Base-by-base conservation (phyloP, 2,888 invertebrate genomes). In the Andrena hattorfiana region DNA sequence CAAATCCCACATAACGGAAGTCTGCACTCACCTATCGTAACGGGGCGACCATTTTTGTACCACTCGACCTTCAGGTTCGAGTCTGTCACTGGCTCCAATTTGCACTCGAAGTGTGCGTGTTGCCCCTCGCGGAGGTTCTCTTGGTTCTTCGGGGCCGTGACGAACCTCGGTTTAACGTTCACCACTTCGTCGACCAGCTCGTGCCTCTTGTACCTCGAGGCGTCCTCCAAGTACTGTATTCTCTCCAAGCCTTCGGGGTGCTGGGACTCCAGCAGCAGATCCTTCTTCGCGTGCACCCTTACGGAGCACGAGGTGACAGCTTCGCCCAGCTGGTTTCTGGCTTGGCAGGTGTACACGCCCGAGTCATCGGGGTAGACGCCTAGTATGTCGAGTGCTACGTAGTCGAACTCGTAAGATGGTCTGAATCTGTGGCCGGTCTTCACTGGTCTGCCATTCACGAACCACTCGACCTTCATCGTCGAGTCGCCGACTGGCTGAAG, bases 331-430 rank as follows among this genome's bases (percentile, higher is more conserved):
- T 97, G 97, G 94, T 99, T 99, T 76, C 98, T 97, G 0, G 99
- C 99, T 94, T 97, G 97, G 91, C 99, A 99, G 13, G 98, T 98
- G 94, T 99, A 99, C 0, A 98, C 97, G 23, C 99, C 99, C 6
- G 98, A 98, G 94, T 99, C 99, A 90, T 97, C 97, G n/a, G 99
- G 98, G 93, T 99, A 99, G 30, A 99, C 98, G 91, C 99, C 98
- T 28, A 99, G 95, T 69, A 99, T 96, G 94, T 99, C 99, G 72
- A 99, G 95, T 8, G 99, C 99, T 23, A 99, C 99, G 93, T 99
- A 99, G 92, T 99, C 99, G 93, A 99, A 99, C 94, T 99, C 99
- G 92, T 98, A 98, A 2, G 98, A 98, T 59, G 99, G 99, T 92
- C 99, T 96, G 95, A 99, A 99, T 86, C 99, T 96, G 92, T 99